A percentile compares a stretch with the other conserved stretches of the same genome.
phyloP scores from a whole-genome alignment of 2,797 vertebrate genomes.

The Heteromormyrus szaboi region DNA sequence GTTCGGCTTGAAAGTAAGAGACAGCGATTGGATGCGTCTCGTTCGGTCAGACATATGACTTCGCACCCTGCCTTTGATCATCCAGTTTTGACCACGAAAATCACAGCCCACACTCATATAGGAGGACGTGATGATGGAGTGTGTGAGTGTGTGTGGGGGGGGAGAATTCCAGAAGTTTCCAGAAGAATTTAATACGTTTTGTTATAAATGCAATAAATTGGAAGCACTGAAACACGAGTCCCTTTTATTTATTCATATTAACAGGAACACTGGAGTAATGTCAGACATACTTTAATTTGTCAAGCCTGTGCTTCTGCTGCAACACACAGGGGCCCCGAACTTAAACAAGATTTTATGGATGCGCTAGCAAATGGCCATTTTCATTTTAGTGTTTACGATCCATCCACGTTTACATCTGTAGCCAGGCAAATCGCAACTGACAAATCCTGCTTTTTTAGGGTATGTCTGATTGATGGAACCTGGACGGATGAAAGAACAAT shows the following conservation, averaged over 20 bases:
- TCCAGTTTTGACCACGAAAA: not conserved
- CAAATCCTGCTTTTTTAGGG: not conserved
- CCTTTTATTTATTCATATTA: not conserved
- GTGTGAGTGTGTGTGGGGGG: not conserved
- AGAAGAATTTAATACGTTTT: not conserved
- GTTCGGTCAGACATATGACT: not conserved
- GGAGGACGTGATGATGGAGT: not conserved
- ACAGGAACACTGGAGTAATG: not conserved
- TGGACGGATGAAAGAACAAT: not conserved
- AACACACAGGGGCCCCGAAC: not conserved
- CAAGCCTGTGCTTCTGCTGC: not conserved
- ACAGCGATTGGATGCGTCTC: not conserved
- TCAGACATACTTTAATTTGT: not conserved
- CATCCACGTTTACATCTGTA: not conserved
- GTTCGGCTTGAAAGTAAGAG: not conserved
- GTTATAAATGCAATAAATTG: conserved; percentile 2
- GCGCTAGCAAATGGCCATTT: not conserved
- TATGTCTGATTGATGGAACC: not conserved
- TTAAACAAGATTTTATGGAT: not conserved
- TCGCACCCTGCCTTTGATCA: conserved; percentile 6
- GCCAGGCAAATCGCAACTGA: not conserved
- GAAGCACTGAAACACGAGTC: not conserved
- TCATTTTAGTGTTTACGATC: not conserved
- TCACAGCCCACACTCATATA: not conserved
- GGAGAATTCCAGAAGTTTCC: not conserved